A percentile compares a stretch with the other conserved stretches of the same genome.
Conservation (phyloP, 2,797 vertebrate species). For the Melanotaenia nigrans region DNA sequence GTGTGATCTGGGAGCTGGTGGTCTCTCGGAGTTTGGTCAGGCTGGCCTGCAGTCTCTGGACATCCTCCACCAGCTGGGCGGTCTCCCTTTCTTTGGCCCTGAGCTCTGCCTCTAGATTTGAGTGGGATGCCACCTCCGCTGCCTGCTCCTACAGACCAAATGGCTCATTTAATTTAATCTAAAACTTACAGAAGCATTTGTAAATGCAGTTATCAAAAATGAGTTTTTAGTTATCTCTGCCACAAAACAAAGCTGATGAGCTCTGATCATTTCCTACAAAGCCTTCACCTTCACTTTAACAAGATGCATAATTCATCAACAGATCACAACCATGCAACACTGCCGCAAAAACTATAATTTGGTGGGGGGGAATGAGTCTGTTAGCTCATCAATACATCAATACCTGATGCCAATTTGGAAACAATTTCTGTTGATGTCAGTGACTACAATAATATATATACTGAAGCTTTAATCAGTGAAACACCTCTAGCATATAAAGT, state of each 20-base stretch:
- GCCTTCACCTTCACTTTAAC: slow-evolving; percentile 21
- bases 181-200: not conserved
- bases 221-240: no score
- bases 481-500: slow-evolving; percentile 24
- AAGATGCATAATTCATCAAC: slow-evolving; percentile 17
- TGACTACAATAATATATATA: not conserved
- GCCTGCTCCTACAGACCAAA: slow-evolving; percentile 84
- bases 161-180: not conserved
- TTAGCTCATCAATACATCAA: slow-evolving; percentile 41
- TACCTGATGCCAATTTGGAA: slow-evolving; percentile 17
- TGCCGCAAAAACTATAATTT: slow-evolving; percentile 3
- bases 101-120: slow-evolving; percentile 94
- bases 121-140: slow-evolving; percentile 87
- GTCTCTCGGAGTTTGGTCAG: slow-evolving; percentile 95
- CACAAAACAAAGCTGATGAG: no score
- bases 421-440: slow-evolving; percentile 15
- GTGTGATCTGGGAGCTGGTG: slow-evolving; percentile 92
- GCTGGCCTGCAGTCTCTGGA: slow-evolving; percentile 97
- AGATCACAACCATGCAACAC: slow-evolving; percentile 13
- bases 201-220: not conserved
- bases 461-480: slow-evolving; percentile 9
- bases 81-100: slow-evolving; percentile 96
- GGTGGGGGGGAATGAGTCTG: not conserved
- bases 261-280: no score
- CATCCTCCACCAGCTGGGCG: slow-evolving; percentile 94